Evolutionary conservation across 1,140 invertebrate genomes (phyloP).

Genomic region (Leptopilina boulardi): DNA sequence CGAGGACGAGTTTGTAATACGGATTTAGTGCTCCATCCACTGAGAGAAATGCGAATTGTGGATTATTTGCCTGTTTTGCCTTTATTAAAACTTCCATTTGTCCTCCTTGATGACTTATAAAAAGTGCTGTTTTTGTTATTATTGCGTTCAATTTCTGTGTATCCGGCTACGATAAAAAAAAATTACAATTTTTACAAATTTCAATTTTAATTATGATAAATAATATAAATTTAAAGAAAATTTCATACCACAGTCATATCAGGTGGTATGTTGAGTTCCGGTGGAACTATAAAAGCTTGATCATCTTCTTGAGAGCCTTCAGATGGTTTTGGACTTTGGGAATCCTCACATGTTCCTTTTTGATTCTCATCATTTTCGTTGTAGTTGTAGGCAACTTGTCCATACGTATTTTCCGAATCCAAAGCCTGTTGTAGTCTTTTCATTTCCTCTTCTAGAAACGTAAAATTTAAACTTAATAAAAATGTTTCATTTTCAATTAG

Average conservation of each 20-base stretch:
- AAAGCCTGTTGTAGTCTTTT: conserved; percentile 89
- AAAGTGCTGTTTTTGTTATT: conserved; percentile 97
- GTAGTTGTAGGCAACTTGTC: conserved; percentile 90
- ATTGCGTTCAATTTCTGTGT: conserved; percentile 94
- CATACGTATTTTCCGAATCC: conserved; percentile 82
- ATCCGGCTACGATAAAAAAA: conserved; percentile 86
- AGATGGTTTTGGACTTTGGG: conserved; percentile 68
- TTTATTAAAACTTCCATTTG: conserved; percentile 99
- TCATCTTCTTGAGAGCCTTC: conserved; percentile 78
- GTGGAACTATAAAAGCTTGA: conserved; percentile 83
- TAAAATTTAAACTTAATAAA: too few relatives aligned
- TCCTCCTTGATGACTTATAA: conserved; percentile 93
- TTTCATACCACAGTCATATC: conserved; percentile 84
- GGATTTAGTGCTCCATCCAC: conserved; percentile 90
- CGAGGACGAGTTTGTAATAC: conserved; percentile 92
- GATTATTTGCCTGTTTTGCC: conserved; percentile 95
- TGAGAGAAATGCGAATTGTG: conserved; percentile 95
- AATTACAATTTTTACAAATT: conserved; percentile 26
- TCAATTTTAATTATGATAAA: background rate
- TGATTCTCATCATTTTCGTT: conserved; percentile 76
- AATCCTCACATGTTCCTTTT: conserved; percentile 64
- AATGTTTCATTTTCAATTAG: background rate
- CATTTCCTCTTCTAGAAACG: conserved; percentile 88
- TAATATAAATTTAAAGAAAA: conserved; percentile 62
- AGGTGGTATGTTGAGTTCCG: conserved; percentile 83